Percentiles rank a stretch among this genome's conserved stretches.
phyloP scores from a whole-genome alignment of 1,140 invertebrate genomes.

The Elymnias hypermnestra region DNA sequence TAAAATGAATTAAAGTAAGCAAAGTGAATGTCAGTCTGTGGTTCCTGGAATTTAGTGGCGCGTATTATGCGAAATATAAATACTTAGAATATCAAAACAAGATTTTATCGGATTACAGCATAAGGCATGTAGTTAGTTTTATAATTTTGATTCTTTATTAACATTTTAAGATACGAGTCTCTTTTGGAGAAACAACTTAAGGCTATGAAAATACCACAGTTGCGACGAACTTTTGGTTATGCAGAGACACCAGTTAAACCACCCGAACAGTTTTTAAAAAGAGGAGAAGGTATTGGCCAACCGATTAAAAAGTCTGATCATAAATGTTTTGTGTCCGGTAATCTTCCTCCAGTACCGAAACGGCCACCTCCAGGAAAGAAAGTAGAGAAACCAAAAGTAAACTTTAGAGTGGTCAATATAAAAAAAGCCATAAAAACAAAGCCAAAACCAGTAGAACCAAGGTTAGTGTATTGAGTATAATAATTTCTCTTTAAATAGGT shows the following conservation, averaged over 20 bases:
- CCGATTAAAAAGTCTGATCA: constrained; percentile 68
- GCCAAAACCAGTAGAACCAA: constrained; percentile 67
- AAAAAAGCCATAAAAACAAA: constrained; percentile 71
- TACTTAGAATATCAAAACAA: no score
- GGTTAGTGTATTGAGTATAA: constrained; percentile 25
- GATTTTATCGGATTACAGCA: no score
- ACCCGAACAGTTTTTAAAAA: constrained; percentile 78
- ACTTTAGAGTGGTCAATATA: constrained; percentile 78
- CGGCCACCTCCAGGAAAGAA: constrained; percentile 36
- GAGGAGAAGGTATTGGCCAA: constrained; percentile 74
- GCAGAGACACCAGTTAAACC: constrained; percentile 74
- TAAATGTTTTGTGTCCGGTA: constrained; percentile 48
- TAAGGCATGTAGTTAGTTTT: no score
- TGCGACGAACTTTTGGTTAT: constrained; percentile 78
- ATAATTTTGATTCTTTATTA: neutral
- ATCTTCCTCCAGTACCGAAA: constrained; percentile 70
- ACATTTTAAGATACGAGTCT: constrained; percentile 50
- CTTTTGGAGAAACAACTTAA: constrained; percentile 56
- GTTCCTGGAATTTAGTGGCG: no score
- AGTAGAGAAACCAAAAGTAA: constrained; percentile 41
- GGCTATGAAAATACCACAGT: constrained; percentile 47
- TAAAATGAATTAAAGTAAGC: no score
- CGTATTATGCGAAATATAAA: no score
- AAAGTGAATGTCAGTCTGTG: no score
- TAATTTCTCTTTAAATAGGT: neutral